Base-by-base conservation (phyloP, 2,888 invertebrate genomes). In the Tipula helvola region DNA sequence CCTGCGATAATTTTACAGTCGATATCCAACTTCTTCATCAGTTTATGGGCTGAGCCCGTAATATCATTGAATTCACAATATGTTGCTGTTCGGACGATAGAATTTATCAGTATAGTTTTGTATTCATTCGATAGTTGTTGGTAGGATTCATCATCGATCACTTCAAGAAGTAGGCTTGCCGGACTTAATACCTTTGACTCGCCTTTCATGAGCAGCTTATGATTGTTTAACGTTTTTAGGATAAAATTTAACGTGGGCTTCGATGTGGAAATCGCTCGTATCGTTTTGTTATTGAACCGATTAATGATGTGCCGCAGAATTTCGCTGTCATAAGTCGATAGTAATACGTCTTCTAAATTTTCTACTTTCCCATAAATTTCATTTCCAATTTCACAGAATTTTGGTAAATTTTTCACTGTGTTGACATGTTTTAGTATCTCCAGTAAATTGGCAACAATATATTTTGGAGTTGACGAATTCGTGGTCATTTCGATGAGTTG, bases 21-120 rank as follows among this genome's bases (percentile, higher is more conserved):
- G 10, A 97, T 90, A 87, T 93, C 92, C 16, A 96, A 94, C 88
- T 93, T 94, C 89, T 95, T 95, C 88, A 96, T 93, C 2, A 94
- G 91, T 89, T 93, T 94, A 10, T 93, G 93, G 0, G 94, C 94
- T 0, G 93, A 92, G 86, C 94, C 92, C 12, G 93, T 92, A 86
- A 95, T 92, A 52, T 92, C 92, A 5, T 94, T 93, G 89, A 94
- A 94, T 87, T 93, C 93, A 12, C 94, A 93, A 13, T 91, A 91
- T 0, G 94, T 92, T 0, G 94, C 93, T 36, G 93, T 92, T 88
- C 92, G 91, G 7, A 94, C 91, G 5, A 95, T 92, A 2, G 93
- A 89, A 88, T 92, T 90, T 0, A 95, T 90, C 0, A 95, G 87
- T 1, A 89, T 89, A 8, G 90, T 90, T 88, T 93, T 92, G 0